Conservation (phyloP, 2,113 vertebrate genomes). For the Apteryx mantelli region DNA sequence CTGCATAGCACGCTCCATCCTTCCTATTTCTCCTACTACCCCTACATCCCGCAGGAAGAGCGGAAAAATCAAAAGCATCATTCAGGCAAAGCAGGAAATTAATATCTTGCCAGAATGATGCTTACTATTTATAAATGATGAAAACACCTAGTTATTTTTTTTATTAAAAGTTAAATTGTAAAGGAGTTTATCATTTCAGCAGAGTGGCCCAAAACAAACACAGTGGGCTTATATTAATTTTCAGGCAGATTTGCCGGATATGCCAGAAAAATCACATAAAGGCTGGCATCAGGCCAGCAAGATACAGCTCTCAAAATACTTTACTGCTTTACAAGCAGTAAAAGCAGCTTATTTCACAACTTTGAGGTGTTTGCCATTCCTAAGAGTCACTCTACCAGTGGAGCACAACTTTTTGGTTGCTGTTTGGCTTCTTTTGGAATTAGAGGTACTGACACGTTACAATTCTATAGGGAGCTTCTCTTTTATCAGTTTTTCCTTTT, state of each 20-base stretch:
- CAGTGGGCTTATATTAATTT: background rate
- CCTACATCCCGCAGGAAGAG: background rate
- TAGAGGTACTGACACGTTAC: background rate
- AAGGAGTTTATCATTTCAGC: background rate
- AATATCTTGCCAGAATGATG: background rate
- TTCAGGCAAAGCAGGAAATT: background rate
- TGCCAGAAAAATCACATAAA: background rate
- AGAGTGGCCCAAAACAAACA: background rate
- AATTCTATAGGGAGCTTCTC: background rate
- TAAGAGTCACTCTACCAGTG: background rate
- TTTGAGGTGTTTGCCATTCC: background rate
- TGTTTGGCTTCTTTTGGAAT: background rate
- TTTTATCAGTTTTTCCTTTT: background rate
- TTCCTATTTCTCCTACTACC: background rate
- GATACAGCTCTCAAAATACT: background rate
- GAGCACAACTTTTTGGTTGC: background rate
- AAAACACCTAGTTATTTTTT: background rate
- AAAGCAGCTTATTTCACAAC: background rate
- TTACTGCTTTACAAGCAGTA: background rate
- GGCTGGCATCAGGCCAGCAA: background rate
- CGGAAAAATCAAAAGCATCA: background rate
- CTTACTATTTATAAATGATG: background rate
- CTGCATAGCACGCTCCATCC: background rate
- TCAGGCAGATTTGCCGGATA: background rate
- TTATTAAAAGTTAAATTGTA: background rate